A percentile compares a stretch with the other conserved stretches of the same genome.
These are phyloP conservation scores for Drosophila nr. perissopoda DNA, from an alignment of 2,888 invertebrate species.

Conservation along the genomic window DNA sequence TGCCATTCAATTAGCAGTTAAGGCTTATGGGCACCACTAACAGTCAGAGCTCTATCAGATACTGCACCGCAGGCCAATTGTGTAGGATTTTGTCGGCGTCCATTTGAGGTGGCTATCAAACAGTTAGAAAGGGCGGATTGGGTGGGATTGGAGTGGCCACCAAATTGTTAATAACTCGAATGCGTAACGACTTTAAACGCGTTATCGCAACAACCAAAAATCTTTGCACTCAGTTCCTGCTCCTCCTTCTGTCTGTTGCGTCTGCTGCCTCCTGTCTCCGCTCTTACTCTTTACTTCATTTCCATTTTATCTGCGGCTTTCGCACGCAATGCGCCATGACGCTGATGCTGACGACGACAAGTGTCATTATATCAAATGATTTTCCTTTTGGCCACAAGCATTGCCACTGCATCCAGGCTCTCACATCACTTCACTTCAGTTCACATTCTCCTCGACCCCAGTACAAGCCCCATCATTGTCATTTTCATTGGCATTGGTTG, in stretches of 20 bases:
- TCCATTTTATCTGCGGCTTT: conserved; percentile 12
- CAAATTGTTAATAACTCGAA: conserved; percentile 19
- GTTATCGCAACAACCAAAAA: background rate
- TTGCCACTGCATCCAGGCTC: conserved; percentile 17
- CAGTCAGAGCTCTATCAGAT: background rate
- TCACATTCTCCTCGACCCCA: background rate
- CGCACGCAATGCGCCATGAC: conserved; percentile 60
- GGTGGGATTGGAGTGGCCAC: background rate
- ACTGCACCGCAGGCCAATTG: conserved; percentile 26
- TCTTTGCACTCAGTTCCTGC: background rate
- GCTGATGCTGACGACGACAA: conserved; percentile 59
- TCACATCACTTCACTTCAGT: conserved; percentile 8
- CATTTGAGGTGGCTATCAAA: background rate
- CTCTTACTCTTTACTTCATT: background rate
- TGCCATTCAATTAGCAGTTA: conserved; percentile 74
- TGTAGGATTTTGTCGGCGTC: background rate
- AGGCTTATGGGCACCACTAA: conserved; percentile 46
- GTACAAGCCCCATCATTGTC: conserved; percentile 35
- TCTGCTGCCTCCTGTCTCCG: no score
- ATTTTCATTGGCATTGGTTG: conserved; percentile 51
- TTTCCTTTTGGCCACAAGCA: conserved; percentile 68
- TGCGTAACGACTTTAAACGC: conserved; percentile 19
- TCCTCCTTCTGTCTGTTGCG: background rate
- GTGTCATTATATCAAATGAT: conserved; percentile 79
- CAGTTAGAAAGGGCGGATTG: background rate